These are phyloP conservation scores for Goniozus legneri DNA, from an alignment of 1,140 invertebrate species.

Conservation along the genomic window DNA sequence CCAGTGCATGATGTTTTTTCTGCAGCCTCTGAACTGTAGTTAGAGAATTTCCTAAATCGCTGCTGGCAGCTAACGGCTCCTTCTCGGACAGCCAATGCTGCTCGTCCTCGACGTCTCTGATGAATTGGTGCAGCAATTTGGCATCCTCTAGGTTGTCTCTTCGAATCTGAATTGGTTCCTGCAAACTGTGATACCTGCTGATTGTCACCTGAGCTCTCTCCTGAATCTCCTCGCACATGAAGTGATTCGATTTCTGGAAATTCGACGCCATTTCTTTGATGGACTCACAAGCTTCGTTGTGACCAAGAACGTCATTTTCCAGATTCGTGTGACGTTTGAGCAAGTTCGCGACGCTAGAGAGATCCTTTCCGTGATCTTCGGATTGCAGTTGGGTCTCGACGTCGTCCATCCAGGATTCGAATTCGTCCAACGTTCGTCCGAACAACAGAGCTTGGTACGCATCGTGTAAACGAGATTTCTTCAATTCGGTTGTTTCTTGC, in stretches of 20 bases:
- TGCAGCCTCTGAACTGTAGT: constrained; percentile 93
- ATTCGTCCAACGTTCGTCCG: constrained; percentile 80
- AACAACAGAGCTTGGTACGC: constrained; percentile 88
- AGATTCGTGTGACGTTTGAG: constrained; percentile 82
- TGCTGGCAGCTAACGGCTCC: constrained; percentile 76
- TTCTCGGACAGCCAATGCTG: constrained; percentile 82
- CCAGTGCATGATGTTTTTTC: constrained; percentile 89
- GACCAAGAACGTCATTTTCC: constrained; percentile 76
- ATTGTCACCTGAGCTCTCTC: constrained; percentile 67
- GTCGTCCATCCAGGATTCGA: constrained; percentile 87
- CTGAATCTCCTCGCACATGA: constrained; percentile 81
- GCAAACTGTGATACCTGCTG: constrained; percentile 76
- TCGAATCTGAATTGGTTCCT: constrained; percentile 85
- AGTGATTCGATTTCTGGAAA: constrained; percentile 75
- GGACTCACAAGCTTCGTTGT: constrained; percentile 73
- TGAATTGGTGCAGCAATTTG: constrained; percentile 77
- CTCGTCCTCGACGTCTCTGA: constrained; percentile 83
- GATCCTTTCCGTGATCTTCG: constrained; percentile 82
- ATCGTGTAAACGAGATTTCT: constrained; percentile 86
- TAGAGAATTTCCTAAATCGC: constrained; percentile 74
- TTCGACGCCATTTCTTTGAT: constrained; percentile 72
- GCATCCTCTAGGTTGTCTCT: constrained; percentile 88
- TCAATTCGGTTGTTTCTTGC: constrained; percentile 73
- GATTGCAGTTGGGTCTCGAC: constrained; percentile 77
- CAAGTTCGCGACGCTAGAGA: constrained; percentile 77